These are phyloP conservation scores for Epiblema foenella DNA, from an alignment of 2,888 invertebrate genomes.

Conservation along the genomic window DNA sequence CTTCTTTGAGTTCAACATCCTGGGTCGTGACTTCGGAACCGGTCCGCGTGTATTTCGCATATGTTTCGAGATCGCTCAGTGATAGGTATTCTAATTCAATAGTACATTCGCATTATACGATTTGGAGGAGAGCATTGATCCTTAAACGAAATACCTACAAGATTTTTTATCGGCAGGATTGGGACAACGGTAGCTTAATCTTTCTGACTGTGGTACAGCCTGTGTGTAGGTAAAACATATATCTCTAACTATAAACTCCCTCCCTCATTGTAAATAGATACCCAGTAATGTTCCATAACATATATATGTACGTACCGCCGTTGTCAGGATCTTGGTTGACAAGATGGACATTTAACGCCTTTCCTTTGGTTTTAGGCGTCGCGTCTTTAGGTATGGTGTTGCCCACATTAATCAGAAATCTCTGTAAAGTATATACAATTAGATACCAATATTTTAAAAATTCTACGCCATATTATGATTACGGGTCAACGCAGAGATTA, in stretches of 20 bases:
- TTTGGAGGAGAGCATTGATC: conserved; percentile 22
- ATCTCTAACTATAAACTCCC: too few species aligned
- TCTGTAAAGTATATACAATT: conserved; percentile 59
- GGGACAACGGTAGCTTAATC: background rate
- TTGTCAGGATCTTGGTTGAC: conserved; percentile 66
- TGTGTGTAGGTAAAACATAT: too few species aligned
- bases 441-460: background rate
- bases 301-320: conserved; percentile 56
- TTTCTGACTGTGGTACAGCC: background rate
- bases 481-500: background rate
- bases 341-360: conserved; percentile 63
- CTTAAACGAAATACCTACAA: background rate
- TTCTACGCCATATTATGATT: background rate
- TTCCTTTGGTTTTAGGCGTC: conserved; percentile 67
- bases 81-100: conserved; percentile 33
- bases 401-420: conserved; percentile 63
- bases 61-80: conserved; percentile 27
- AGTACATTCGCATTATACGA: conserved; percentile 6
- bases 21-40: conserved; percentile 26
- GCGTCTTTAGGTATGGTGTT: conserved; percentile 61
- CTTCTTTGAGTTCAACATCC: conserved; percentile 38
- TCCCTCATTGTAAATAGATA: too few species aligned
- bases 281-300: background rate
- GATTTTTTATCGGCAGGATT: background rate
- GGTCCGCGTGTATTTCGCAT: conserved; percentile 27